These are phyloP conservation scores for Oscheius sp. DNA, from an alignment of 2,888 invertebrate genomes.

Conservation along the genomic window DNA sequence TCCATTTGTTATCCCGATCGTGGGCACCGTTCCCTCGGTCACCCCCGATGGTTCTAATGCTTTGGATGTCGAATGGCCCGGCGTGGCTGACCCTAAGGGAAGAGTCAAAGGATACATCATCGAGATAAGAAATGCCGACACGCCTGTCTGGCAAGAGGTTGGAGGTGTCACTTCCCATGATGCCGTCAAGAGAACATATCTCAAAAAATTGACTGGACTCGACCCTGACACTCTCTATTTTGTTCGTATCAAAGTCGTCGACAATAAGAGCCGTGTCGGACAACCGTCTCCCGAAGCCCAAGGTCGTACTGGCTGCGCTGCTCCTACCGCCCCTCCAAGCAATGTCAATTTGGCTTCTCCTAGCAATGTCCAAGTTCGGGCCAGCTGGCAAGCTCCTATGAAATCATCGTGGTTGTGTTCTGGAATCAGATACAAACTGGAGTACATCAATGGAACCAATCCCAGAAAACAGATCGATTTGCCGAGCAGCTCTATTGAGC, in stretches of 20 bases:
- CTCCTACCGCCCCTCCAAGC: constrained; percentile 71
- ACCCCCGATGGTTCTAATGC: constrained; percentile 69
- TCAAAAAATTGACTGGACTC: constrained; percentile 73
- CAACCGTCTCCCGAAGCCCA: constrained; percentile 72
- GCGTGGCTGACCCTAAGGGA: constrained; percentile 67
- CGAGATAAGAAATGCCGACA: constrained; percentile 66
- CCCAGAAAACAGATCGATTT: constrained; percentile 59
- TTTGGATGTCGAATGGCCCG: constrained; percentile 71
- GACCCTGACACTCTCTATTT: constrained; percentile 75
- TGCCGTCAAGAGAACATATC: constrained; percentile 65
- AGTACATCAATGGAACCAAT: constrained; percentile 69
- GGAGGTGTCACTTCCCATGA: constrained; percentile 67
- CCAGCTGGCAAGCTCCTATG: constrained; percentile 71
- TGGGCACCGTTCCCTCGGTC: constrained; percentile 59
- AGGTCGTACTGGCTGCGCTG: constrained; percentile 72
- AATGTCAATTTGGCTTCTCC: constrained; percentile 69
- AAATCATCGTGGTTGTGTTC: constrained; percentile 71
- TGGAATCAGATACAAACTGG: constrained; percentile 67
- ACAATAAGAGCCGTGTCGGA: constrained; percentile 65
- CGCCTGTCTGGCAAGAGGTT: constrained; percentile 71
- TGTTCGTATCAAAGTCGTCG: constrained; percentile 74
- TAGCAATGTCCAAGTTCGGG: constrained; percentile 49
- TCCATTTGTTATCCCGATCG: constrained; percentile 69
- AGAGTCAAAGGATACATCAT: constrained; percentile 71
- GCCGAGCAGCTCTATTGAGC: constrained; percentile 62